A percentile compares a stretch with the other conserved stretches of the same genome.
Evolutionary conservation across 2,888 invertebrate species (phyloP).

Genomic region (Gonocerus acuteangulatus): DNA sequence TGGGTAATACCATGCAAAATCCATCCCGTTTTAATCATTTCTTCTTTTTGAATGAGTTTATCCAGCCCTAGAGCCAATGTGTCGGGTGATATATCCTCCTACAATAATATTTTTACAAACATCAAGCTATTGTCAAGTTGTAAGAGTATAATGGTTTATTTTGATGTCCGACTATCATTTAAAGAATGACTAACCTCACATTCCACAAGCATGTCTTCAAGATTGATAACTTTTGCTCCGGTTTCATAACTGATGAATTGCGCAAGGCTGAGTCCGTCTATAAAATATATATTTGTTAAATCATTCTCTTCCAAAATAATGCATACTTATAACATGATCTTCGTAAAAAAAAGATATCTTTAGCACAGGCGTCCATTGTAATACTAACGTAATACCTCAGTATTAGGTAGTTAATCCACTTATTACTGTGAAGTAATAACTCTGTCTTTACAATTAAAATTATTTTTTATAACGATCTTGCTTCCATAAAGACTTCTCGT

Average conservation of each 20-base stretch:
- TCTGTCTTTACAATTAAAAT: too few species aligned
- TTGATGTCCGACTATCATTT: too few species aligned
- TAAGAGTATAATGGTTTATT: too few species aligned
- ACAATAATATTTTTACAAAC: not conserved
- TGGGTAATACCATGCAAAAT: constrained; percentile 32
- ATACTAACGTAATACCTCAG: too few species aligned
- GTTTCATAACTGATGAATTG: not conserved
- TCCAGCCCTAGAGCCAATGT: constrained; percentile 22
- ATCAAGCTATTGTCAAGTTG: not conserved
- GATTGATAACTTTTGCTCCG: not conserved
- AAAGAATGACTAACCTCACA: not conserved
- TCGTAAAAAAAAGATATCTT: too few species aligned
- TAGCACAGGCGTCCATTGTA: too few species aligned
- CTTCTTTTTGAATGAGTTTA: constrained; percentile 14
- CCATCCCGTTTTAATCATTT: constrained; percentile 28
- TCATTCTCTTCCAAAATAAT: not conserved
- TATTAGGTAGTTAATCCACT: too few species aligned
- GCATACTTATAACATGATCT: too few species aligned
- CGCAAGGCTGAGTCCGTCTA: not conserved
- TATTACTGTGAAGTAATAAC: too few species aligned
- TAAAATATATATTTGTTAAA: not conserved
- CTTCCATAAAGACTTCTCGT: too few species aligned
- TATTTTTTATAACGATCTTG: too few species aligned
- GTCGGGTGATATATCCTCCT: not conserved
- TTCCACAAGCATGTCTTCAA: not conserved